Conservation (phyloP, 2,113 vertebrate species). For the Anoplopoma fimbria region DNA sequence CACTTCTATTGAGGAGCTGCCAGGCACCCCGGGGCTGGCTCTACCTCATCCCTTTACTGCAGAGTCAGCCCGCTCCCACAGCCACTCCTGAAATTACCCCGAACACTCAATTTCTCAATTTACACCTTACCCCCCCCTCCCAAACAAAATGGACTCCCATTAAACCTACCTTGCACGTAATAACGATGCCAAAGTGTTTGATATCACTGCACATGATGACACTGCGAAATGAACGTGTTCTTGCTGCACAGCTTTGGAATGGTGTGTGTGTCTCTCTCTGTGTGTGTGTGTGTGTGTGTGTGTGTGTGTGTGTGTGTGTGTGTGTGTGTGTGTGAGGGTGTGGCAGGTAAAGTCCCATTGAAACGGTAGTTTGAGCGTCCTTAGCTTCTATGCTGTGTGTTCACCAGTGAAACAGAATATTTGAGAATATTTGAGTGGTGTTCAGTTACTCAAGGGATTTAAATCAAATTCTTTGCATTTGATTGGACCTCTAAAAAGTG, state of each 20-base stretch:
- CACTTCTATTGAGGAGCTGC: conserved; percentile 68
- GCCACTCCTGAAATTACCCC: conserved; percentile 61
- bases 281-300: conserved; percentile 1
- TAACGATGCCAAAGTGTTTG: conserved; percentile 46
- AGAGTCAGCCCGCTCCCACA: conserved; percentile 61
- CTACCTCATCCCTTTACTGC: conserved; percentile 73
- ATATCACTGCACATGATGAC: conserved; percentile 45
- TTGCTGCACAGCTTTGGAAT: neutral
- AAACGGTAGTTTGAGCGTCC: too few species aligned
- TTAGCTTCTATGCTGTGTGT: too few species aligned
- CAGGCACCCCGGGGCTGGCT: conserved; percentile 51
- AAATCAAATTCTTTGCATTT: too few species aligned
- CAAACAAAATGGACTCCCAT: conserved; percentile 50
- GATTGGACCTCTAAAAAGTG: too few species aligned
- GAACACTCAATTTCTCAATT: conserved; percentile 56
- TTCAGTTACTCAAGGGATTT: too few species aligned
- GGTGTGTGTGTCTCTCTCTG: neutral
- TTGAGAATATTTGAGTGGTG: too few species aligned
- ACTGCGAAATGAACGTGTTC: too few species aligned
- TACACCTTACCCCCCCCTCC: conserved; percentile 39
- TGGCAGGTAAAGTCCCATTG: neutral
- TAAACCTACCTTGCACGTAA: conserved; percentile 47
- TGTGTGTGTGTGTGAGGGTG: neutral
- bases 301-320: conserved; percentile 2
- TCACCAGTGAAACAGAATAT: too few species aligned